Percentiles rank a stretch among this genome's conserved stretches.
phyloP scores from a whole-genome alignment of 2,888 invertebrate genomes.

The Neoitamus cyanurus region DNA sequence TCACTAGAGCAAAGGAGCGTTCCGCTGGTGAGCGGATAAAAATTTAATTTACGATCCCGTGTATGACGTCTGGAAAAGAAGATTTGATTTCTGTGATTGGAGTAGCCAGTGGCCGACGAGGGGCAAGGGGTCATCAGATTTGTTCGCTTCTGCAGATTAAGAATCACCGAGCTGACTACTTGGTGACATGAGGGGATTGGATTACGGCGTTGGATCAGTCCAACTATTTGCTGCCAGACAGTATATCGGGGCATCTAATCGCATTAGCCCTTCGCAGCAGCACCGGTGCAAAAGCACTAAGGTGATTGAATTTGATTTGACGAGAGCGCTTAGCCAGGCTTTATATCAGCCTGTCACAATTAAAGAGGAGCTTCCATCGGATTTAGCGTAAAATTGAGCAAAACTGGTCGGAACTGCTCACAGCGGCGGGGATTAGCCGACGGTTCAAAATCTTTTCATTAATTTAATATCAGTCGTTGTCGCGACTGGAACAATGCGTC shows the following conservation, averaged over 20 bases:
- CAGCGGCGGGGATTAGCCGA: background rate
- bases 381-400: background rate
- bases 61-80: background rate
- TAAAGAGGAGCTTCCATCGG: background rate
- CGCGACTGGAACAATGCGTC: background rate
- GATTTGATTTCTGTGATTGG: constrained; percentile 20
- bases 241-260: background rate
- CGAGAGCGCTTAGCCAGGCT: background rate
- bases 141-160: background rate
- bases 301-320: background rate
- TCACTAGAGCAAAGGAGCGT: background rate
- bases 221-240: background rate
- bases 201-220: background rate
- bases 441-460: background rate
- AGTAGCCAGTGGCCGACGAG: background rate
- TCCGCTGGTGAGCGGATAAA: background rate
- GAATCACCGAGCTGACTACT: background rate
- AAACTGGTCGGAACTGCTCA: background rate
- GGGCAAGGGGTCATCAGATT: background rate
- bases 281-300: background rate
- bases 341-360: background rate
- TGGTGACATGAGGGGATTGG: background rate
- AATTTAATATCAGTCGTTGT: background rate
- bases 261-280: background rate
- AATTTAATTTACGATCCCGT: constrained; percentile 14